Evolutionary conservation across 2,888 invertebrate genomes (phyloP), one percentile per base, ranked within the genome.

Genomic region (Phanerotoma sp.): DNA sequence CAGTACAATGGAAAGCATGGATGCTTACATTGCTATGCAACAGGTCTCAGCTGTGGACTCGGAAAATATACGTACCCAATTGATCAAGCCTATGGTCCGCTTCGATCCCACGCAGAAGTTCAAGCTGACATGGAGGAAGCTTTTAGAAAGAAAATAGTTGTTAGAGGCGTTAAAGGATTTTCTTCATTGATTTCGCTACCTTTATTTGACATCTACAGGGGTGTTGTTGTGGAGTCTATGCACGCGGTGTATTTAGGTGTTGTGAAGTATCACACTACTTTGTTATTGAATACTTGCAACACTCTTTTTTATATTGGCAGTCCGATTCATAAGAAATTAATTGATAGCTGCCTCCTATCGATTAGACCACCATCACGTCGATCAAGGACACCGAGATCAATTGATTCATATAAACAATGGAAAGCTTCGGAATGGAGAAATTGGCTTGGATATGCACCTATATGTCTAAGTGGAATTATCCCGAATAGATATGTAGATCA

Each of bases 1-100:
- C 53, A 54, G 10, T 59, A 18, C 9, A 59, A 62, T 21, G 62
- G 56, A 1, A 16, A 48, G n/a, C 38, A 47, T 54, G 53, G 60
- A 1, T 62, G 60, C 22, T 56, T 54, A 6, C 53, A 49, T 25
- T 62, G 62, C 44, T 45, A 41, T 18, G 44, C 48, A 4, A 15
- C 35, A 35, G 51, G 57, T 16, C 11, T 20, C 6, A 4, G n/a
- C 10, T n/a, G 11, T 15, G 13, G 11, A 5, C 20, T 3, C 3
- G 21, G 21, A 21, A 41, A 25, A 22, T 6, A 4, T 22, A 7
- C 21, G 9, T 25, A n/a, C 20, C 20, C 41, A 18, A n/a, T 41
- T 1, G 4, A 41, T 4, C 11, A 41, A 10, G n/a, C 5, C 21
- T 41, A 7, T 20, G 20, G 10, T n/a, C 20, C 3, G n/a, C 21